Evolutionary conservation across 2,113 vertebrate species (phyloP).

Genomic region (Phalacrocorax aristotelis): DNA sequence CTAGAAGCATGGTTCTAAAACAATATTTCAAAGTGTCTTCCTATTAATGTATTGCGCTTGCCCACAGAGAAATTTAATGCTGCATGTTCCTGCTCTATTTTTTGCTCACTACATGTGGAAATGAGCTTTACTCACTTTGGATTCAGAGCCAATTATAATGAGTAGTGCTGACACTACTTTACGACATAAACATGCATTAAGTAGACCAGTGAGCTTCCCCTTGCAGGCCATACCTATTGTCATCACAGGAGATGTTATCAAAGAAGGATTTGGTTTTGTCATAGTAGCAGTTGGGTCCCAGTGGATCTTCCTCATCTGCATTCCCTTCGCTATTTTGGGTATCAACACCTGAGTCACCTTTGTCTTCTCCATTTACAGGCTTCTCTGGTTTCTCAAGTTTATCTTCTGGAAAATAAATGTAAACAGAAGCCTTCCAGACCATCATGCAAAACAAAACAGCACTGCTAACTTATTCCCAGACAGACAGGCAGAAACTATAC

Average conservation of each 20-base stretch:
- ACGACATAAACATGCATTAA: not conserved
- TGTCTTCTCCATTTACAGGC: constrained; percentile 91
- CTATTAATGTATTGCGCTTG: not conserved
- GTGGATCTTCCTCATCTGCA: constrained; percentile 87
- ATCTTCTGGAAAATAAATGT: constrained; percentile 82
- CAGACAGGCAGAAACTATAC: not conserved
- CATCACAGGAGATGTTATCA: constrained; percentile 96
- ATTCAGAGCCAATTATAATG: not conserved
- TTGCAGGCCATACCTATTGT: constrained; percentile 80
- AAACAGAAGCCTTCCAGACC: not conserved
- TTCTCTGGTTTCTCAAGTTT: constrained; percentile 86
- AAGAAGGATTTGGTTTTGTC: constrained; percentile 99
- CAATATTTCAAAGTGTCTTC: not conserved
- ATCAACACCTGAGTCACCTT: constrained; percentile 86
- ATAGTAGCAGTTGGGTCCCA: constrained; percentile 89
- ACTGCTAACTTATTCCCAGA: not conserved
- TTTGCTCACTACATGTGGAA: not conserved
- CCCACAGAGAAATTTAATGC: not conserved
- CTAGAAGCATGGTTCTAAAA: not conserved
- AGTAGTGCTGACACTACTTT: not conserved
- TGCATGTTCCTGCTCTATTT: not conserved
- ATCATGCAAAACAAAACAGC: not conserved
- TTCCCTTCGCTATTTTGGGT: constrained; percentile 88
- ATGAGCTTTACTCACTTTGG: not conserved
- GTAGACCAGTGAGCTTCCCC: not conserved